Evolutionary conservation across 2,888 invertebrate genomes (phyloP).

Genomic region (Incurvaria masculella): DNA sequence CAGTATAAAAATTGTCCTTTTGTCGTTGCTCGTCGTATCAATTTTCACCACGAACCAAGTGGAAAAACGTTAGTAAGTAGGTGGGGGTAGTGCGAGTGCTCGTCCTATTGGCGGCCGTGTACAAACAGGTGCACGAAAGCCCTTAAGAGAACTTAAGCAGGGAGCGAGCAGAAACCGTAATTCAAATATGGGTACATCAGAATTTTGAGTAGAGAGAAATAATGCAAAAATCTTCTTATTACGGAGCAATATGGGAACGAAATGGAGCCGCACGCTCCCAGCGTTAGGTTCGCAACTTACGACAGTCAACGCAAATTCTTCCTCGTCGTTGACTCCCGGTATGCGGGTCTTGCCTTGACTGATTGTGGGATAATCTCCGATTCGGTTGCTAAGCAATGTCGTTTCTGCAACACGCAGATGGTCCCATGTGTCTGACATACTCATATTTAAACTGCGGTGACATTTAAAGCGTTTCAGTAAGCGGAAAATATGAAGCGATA

Average conservation of each 20-base stretch:
- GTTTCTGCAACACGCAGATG: constrained; percentile 63
- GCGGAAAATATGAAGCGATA: constrained; percentile 23
- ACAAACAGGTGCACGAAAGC: constrained; percentile 19
- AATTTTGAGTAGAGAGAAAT: constrained; percentile 27
- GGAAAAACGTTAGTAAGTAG: not conserved
- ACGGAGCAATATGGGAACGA: too few species aligned
- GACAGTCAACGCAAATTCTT: constrained; percentile 83
- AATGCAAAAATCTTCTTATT: constrained; percentile 35
- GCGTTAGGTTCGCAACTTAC: constrained; percentile 64
- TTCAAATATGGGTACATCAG: constrained; percentile 36
- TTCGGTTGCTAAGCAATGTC: constrained; percentile 79
- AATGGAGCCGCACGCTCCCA: constrained; percentile 39
- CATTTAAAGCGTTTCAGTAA: constrained; percentile 26
- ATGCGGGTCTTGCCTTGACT: constrained; percentile 94
- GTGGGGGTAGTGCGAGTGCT: not conserved
- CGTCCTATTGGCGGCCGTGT: not conserved
- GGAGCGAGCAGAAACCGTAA: constrained; percentile 34
- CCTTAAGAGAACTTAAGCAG: constrained; percentile 36
- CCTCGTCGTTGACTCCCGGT: constrained; percentile 91
- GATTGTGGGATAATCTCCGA: constrained; percentile 86
- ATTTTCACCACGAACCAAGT: not conserved
- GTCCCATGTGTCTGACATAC: constrained; percentile 46
- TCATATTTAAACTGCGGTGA: constrained; percentile 18
- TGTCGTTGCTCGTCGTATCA: not conserved
- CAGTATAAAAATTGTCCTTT: not conserved